phyloP scores from a whole-genome alignment of 2,888 invertebrate species.

The Rhingia campestris region DNA sequence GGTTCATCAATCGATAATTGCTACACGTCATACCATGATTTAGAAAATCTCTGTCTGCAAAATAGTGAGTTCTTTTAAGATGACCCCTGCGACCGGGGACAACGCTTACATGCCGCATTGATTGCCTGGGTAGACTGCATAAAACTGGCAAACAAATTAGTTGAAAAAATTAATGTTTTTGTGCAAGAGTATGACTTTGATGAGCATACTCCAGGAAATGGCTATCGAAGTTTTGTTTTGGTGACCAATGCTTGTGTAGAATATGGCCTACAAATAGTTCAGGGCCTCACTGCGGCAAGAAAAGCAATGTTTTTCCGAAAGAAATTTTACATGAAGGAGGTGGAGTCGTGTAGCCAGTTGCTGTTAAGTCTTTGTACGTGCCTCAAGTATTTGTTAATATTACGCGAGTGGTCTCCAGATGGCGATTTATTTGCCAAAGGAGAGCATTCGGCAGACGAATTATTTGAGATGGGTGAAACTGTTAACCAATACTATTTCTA shows the following conservation, averaged over 20 bases:
- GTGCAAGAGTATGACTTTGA: constrained; percentile 93
- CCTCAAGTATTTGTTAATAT: constrained; percentile 89
- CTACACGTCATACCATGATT: constrained; percentile 65
- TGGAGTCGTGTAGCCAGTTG: constrained; percentile 91
- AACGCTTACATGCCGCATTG: constrained; percentile 88
- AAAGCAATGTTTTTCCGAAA: constrained; percentile 92
- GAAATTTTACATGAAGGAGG: constrained; percentile 90
- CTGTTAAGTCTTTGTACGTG: constrained; percentile 92
- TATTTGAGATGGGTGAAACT: constrained; percentile 90
- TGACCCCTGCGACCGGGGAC: constrained; percentile 88
- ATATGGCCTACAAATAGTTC: constrained; percentile 88
- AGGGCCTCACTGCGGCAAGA: constrained; percentile 88
- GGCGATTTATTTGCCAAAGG: constrained; percentile 89
- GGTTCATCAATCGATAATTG: constrained; percentile 66
- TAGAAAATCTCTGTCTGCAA: constrained; percentile 60
- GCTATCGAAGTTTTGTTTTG: constrained; percentile 93
- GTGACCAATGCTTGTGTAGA: constrained; percentile 91
- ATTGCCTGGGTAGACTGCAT: constrained; percentile 88
- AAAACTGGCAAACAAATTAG: constrained; percentile 87
- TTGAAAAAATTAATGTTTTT: constrained; percentile 87
- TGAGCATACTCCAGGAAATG: constrained; percentile 92
- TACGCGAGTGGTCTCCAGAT: constrained; percentile 88
- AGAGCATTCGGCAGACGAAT: constrained; percentile 88
- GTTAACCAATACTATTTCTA: constrained; percentile 97
- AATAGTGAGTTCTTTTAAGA: constrained; percentile 84